Percentiles rank a stretch among this genome's conserved stretches.
These are phyloP conservation scores for Glaucomys volans DNA, from an alignment of 2,113 vertebrate species.

Conservation along the genomic window DNA sequence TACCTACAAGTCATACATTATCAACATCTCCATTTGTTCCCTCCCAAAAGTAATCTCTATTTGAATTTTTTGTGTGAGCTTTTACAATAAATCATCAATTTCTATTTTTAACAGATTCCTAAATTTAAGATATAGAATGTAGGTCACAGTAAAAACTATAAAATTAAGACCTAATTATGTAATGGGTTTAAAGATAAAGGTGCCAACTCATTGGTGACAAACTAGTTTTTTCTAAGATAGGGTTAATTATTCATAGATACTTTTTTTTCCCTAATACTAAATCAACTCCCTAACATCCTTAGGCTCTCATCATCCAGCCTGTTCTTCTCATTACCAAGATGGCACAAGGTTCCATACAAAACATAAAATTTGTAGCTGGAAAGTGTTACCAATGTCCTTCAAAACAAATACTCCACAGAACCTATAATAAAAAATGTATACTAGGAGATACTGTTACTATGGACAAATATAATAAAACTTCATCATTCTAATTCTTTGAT, in stretches of 20 bases:
- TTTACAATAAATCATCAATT: constrained; percentile 12
- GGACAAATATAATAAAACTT: constrained; percentile 38
- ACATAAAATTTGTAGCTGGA: constrained; percentile 30
- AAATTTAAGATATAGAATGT: background rate
- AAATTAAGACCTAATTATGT: background rate
- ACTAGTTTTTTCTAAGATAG: background rate
- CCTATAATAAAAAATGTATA: constrained; percentile 16
- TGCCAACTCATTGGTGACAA: background rate
- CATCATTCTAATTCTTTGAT: background rate
- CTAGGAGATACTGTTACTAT: background rate
- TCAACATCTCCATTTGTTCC: background rate
- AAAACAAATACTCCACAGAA: constrained; percentile 1
- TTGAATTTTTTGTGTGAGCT: background rate
- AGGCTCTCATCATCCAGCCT: background rate
- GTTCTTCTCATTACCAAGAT: background rate
- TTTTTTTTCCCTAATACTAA: background rate
- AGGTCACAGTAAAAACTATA: background rate
- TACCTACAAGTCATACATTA: background rate
- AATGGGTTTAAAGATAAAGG: constrained; percentile 15
- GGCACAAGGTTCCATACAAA: background rate
- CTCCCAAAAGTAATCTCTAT: background rate
- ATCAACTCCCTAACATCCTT: background rate
- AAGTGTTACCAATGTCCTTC: constrained; percentile 1
- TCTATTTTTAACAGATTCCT: constrained; percentile 26
- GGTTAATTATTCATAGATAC: background rate